phyloP scores from a whole-genome alignment of 1,140 invertebrate species.

The Thereuonema tuberculata region DNA sequence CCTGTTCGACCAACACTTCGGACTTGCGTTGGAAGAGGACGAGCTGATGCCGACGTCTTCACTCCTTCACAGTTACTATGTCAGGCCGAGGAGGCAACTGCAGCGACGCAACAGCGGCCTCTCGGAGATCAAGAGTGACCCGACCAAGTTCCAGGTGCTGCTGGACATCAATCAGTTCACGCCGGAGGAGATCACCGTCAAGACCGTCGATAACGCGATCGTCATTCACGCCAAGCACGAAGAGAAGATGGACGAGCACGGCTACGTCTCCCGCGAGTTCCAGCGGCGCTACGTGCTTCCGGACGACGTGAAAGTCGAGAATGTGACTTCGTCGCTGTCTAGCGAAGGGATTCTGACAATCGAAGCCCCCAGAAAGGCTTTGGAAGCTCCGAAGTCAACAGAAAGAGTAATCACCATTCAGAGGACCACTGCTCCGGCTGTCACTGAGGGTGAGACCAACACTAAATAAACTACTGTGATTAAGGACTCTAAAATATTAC shows the following conservation, averaged over 20 bases:
- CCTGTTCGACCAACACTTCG: constrained; percentile 63
- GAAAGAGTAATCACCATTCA: background rate
- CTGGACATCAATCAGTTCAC: constrained; percentile 70
- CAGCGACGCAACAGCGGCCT: background rate
- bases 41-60: constrained; percentile 37
- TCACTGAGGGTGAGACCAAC: too few species aligned
- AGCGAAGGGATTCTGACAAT: constrained; percentile 60
- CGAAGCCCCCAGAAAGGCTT: constrained; percentile 37
- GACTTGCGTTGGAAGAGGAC: constrained; percentile 50
- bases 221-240: constrained; percentile 70
- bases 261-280: constrained; percentile 46
- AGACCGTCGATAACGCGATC: constrained; percentile 62
- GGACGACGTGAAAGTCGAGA: constrained; percentile 41
- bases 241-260: constrained; percentile 59
- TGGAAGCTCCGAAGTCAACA: background rate
- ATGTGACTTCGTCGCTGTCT: constrained; percentile 52
- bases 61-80: background rate
- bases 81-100: background rate
- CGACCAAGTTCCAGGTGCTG: constrained; percentile 41
- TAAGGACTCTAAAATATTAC: too few species aligned
- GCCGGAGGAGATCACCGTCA: constrained; percentile 75
- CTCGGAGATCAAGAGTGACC: constrained; percentile 2
- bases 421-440: background rate
- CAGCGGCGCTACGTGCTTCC: constrained; percentile 49
- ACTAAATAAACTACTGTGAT: too few species aligned